These are phyloP conservation scores for Rhynchopsitta pachyrhyncha DNA, from an alignment of 2,113 vertebrate genomes.

Conservation along the genomic window DNA sequence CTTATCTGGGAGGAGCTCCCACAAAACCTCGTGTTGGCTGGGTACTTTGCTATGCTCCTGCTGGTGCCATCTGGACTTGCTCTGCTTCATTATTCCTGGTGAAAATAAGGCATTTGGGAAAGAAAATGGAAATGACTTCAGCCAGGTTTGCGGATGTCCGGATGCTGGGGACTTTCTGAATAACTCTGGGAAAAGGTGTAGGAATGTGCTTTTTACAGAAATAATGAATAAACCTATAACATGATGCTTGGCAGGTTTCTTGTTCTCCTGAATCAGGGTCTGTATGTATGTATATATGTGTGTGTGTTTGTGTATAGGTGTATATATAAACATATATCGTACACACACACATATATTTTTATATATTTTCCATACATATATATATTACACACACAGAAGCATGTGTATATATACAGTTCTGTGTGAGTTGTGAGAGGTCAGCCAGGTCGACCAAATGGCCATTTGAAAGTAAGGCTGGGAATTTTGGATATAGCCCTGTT, in stretches of 20 bases:
- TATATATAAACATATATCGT: no score
- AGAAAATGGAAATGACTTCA: background rate
- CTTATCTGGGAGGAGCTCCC: background rate
- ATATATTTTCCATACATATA: background rate
- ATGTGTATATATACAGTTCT: rapidly evolving
- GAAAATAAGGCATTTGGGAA: background rate
- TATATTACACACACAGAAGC: background rate
- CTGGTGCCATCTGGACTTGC: background rate
- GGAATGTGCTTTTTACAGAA: background rate
- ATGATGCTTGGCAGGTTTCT: background rate
- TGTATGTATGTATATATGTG: background rate
- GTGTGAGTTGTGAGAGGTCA: background rate
- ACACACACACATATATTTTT: rapidly evolving
- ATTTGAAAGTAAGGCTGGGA: background rate
- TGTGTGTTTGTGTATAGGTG: background rate
- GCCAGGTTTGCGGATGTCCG: background rate
- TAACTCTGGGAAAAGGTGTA: background rate
- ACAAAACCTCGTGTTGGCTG: background rate
- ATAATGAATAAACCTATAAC: background rate
- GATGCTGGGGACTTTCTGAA: background rate
- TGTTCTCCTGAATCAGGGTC: background rate
- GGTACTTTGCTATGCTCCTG: background rate
- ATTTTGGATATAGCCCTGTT: background rate
- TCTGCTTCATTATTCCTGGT: background rate
- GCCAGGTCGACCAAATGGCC: background rate